Base-by-base conservation (phyloP, 1,140 invertebrate genomes). In the Dreissena rostriformis region DNA sequence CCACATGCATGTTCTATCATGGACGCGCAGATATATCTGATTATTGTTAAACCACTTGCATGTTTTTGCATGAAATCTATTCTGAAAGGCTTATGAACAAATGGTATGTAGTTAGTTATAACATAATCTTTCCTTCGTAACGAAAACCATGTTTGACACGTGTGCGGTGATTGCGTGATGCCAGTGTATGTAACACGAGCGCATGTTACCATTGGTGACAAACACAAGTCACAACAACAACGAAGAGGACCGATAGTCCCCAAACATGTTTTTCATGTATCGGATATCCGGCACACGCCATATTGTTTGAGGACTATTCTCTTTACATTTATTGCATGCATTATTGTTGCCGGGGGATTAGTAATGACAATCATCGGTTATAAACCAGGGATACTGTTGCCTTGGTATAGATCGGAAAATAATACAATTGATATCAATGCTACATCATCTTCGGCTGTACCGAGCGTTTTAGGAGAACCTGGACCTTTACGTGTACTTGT, bases 401-500 rank as follows among this genome's bases (percentile, higher is more conserved):
- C 74, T n/a, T 68, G 66, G 29, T 77, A 72, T 53, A 61, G 39
- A 22, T 55, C 74, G 11, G 1, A 51, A 57, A 84, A 84, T 63
- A 11, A 71, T 12, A 84, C 74, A 26, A 39, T 26, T 8, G 15
- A 19, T 29, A 11, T 66, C n/a, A 84, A 84, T 77, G 53, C 51
- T 6, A 71, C 74, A 10, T 63, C 26, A 52, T 51, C 82, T 26
- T 70, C 82, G 6, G 82, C 74, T 26, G 67, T 82, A 12, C 80
- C 80, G 1, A 74, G 73, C 26, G 57, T 78, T 29, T 39, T 78
- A 68, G 74, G 61, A 76, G 66, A 71, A 65, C 71, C 51, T 10
- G 74, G 72, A 8, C 78, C 67, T 8, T 61, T 89, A 11, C 87
- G 88, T 63, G 73, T 85, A 5, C 79, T 91, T 22, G 84, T 89